Base-by-base conservation (phyloP, 2,113 vertebrate species). In the Columba livia region DNA sequence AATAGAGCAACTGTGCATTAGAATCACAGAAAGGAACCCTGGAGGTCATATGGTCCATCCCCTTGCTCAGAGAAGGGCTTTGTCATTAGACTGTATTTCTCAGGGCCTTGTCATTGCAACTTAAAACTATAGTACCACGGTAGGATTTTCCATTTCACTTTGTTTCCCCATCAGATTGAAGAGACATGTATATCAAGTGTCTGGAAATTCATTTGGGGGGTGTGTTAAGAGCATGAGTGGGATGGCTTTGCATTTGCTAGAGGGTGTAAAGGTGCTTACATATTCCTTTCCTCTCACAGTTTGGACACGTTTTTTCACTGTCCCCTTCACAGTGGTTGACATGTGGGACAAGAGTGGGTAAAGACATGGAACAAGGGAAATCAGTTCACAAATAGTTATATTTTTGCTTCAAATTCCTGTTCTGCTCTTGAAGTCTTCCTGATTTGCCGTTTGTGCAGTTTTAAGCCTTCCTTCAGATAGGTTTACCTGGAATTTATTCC, bases 271-370 rank as follows among this genome's bases (percentile, higher is more conserved):
- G 12, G 6, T 60, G 17, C 32, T 77, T 91, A 29, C 9, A 15
- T 23, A 65, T 36, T 77, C 29, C 12, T 7, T 48, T 91, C 44
- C 8, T 54, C 4, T 3, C 47, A 38, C 8, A 29, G 15, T 40
- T 83, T 42, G 8, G 28, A 31, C 19, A 82, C 12, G n/a, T 64
- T 72, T 88, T 58, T 5, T 79, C 1, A 0, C 21, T 65, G 4
- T 75, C 20, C 5, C 9, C 6, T 44, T 88, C 54, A 53, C 3
- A 1, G 0, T 15, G 36, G 5, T 66, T 2, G 2, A 11, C 20
- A 21, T 29, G 11, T 53, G 28, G 21, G 50, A 62, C 20, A 80
- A 69, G 36, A 69, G 12, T 15, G 9, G 1, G 3, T 80, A 31
- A 29, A 66, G 72, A 61, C 8, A 53, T 12, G 20, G 15, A 66